Percentiles rank a stretch among this genome's conserved stretches.
Conservation (phyloP, 2,113 vertebrate species). For the Datnioides undecimradiatus region DNA sequence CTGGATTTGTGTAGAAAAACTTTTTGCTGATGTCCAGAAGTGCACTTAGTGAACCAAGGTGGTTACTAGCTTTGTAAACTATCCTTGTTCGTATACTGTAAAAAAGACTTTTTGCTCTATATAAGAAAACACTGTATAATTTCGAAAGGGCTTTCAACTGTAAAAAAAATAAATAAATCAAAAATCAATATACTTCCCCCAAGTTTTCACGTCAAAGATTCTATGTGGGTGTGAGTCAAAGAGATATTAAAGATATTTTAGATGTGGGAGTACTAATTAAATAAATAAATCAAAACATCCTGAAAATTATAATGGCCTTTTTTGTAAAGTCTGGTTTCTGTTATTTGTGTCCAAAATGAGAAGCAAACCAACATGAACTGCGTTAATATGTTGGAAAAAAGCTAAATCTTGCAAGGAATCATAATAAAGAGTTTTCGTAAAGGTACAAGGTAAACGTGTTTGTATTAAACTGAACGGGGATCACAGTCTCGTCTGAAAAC, state of each 20-base stretch:
- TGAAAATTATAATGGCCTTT: conserved; percentile 7
- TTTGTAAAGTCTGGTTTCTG: conserved; percentile 12
- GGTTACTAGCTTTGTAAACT: conserved; percentile 45
- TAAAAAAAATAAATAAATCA: no score
- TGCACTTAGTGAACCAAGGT: conserved; percentile 62
- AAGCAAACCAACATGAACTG: background rate
- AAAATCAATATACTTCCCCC: conserved; percentile 27
- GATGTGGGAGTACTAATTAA: conserved; percentile 49
- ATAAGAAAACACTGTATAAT: conserved; percentile 69
- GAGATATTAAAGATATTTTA: conserved; percentile 39
- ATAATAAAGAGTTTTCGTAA: conserved; percentile 19
- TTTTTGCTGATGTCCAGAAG: conserved; percentile 51
- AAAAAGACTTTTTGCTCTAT: conserved; percentile 41
- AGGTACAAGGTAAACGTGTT: conserved; percentile 12
- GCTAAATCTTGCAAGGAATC: background rate
- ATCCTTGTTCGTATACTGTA: conserved; percentile 64
- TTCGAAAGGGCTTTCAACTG: conserved; percentile 52
- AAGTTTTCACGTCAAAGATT: conserved; percentile 12
- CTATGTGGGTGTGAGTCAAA: conserved; percentile 42
- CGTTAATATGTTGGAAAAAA: background rate
- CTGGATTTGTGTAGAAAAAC: conserved; percentile 36
- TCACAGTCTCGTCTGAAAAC: conserved; percentile 5
- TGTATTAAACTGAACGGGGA: conserved; percentile 14
- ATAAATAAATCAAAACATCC: conserved; percentile 21
- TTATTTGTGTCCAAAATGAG: background rate